These are phyloP conservation scores for Girardinichthys multiradiatus DNA, from an alignment of 2,113 vertebrate genomes.

Conservation along the genomic window DNA sequence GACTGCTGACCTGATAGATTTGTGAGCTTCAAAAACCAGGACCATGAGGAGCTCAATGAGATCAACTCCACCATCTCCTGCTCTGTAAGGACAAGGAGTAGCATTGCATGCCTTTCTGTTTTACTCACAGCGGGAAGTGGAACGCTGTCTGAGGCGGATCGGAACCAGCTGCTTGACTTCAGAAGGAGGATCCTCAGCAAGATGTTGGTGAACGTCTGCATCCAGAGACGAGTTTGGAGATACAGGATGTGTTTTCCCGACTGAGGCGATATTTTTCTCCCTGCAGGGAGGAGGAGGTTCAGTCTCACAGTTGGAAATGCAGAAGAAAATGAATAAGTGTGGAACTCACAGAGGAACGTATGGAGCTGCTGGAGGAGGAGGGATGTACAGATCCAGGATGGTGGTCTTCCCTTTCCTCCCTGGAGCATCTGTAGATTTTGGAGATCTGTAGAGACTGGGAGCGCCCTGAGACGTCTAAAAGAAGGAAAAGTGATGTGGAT, in stretches of 20 bases:
- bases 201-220: conserved; percentile 81
- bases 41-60: too few relatives aligned
- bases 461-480: conserved; percentile 73
- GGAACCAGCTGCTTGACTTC: conserved; percentile 74
- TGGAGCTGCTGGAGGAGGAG: conserved; percentile 88
- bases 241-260: conserved; percentile 77
- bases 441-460: conserved; percentile 66
- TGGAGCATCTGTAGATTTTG: conserved; percentile 77
- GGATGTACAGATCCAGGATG: conserved; percentile 90
- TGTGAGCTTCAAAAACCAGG: too few relatives aligned
- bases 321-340: neutral
- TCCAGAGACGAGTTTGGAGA: conserved; percentile 93
- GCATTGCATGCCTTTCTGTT: too few relatives aligned
- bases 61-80: too few relatives aligned
- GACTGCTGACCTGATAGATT: too few relatives aligned
- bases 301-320: neutral
- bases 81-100: too few relatives aligned
- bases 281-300: conserved; percentile 64
- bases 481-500: neutral
- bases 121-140: conserved; percentile 80
- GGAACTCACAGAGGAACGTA: conserved; percentile 83
- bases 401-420: conserved; percentile 86
- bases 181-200: conserved; percentile 72
- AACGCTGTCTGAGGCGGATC: conserved; percentile 86
- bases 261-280: conserved; percentile 66